Base-by-base conservation (phyloP, 2,113 vertebrate species). In the Pavo muticus region DNA sequence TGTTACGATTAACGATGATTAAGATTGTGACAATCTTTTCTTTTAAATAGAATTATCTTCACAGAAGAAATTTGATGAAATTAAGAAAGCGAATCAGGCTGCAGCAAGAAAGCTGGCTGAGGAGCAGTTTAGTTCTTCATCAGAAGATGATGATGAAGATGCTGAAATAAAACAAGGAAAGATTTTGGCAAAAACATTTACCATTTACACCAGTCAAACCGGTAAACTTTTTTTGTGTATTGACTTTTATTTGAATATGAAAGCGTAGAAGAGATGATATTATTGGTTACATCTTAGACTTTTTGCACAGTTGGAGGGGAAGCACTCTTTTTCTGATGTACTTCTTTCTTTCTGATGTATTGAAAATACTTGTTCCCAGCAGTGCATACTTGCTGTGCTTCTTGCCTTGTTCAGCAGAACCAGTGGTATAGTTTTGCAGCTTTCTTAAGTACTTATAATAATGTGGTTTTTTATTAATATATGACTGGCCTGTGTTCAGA, bases 121-220 rank as follows among this genome's bases (percentile, higher is more conserved):
- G 94, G 98, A 97, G 45, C 98, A 97, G 0, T 91, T 98, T 79
- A 98, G 98, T 95, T 99, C 98, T 60, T 99, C 99, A 0, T 99
- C 98, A 37, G 98, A 99, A 11, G 99, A 99, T 9, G 98, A 98
- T 61, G 97, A 97, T 74, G 98, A 98, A 70, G 98, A 97, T 35
- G 96, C 97, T 86, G 98, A 98, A 65, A 97, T 98, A 45, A 99
- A 99, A 96, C 98, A 95, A 57, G 98, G 98, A 14, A 98, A 97
- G 94, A 99, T 99, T 97, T 96, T 99, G 94, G 98, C 96, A 21
- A 99, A 99, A n/a, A 99, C 99, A 10, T 99, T 99, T 94, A 98
- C 97, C 79, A 97, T 98, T 15, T 99, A 99, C 84, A 98, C 99
- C 8, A 94, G 95, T 94, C 99, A 99, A 96, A 98, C 98, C 81